Conservation (phyloP, 2,797 vertebrate genomes). For the Acipenser oxyrinchus region DNA sequence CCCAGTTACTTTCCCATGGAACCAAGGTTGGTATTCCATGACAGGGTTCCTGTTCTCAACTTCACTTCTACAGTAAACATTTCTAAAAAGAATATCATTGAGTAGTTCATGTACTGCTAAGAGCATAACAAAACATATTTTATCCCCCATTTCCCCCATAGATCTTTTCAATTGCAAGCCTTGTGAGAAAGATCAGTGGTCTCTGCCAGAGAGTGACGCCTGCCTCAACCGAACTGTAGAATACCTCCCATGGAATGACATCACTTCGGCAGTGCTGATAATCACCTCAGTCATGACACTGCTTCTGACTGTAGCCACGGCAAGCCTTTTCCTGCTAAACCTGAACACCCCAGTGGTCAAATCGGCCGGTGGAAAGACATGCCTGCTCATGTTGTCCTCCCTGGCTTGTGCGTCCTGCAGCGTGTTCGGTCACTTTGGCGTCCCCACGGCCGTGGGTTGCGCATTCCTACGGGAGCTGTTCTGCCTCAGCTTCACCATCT, state of each 20-base stretch:
- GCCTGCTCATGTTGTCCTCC: slow-evolving; percentile 53
- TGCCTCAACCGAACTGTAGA: slow-evolving; percentile 38
- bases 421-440: slow-evolving; percentile 44
- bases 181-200: slow-evolving; percentile 46
- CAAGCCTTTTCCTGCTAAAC: slow-evolving; percentile 36
- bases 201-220: slow-evolving; percentile 32
- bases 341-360: slow-evolving; percentile 49
- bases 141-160: slow-evolving; percentile 2
- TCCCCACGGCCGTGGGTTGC: slow-evolving; percentile 31
- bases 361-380: slow-evolving; percentile 46
- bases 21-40: not conserved
- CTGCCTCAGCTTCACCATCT: slow-evolving; percentile 37
- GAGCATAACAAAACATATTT: not conserved
- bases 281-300: slow-evolving; percentile 25
- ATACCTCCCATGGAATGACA: slow-evolving; percentile 39
- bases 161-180: slow-evolving; percentile 43
- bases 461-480: slow-evolving; percentile 39
- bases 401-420: slow-evolving; percentile 38
- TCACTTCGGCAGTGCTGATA: slow-evolving; percentile 37
- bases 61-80: not conserved
- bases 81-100: not conserved
- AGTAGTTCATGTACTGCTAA: too few species aligned
- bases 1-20: too few species aligned
- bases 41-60: not conserved
- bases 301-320: slow-evolving; percentile 32